A percentile compares a stretch with the other conserved stretches of the same genome.
Evolutionary conservation across 2,888 invertebrate genomes (phyloP).

Genomic region (Brachyopa scutellaris): DNA sequence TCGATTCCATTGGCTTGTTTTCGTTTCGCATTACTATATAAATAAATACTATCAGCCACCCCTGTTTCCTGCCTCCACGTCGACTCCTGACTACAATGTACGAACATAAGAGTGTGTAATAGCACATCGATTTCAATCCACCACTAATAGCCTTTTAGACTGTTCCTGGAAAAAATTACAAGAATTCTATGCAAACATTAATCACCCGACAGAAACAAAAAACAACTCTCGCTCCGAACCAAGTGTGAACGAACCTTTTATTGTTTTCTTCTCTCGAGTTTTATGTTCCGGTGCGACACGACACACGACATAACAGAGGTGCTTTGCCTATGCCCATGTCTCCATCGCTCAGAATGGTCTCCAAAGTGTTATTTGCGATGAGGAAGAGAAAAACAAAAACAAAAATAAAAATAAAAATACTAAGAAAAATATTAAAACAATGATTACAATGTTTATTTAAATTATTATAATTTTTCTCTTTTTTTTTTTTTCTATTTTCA

Average conservation of each 20-base stretch:
- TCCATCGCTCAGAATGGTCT: conserved; percentile 2
- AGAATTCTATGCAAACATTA: conserved; percentile 69
- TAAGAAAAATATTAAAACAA: conserved; percentile 47
- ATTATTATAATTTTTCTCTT: conserved; percentile 33
- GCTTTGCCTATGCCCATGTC: no score
- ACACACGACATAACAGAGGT: conserved; percentile 43
- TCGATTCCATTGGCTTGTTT: conserved; percentile 26
- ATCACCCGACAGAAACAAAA: conserved; percentile 55
- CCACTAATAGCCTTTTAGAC: conserved; percentile 51
- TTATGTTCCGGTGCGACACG: conserved; percentile 42
- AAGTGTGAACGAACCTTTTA: conserved; percentile 68
- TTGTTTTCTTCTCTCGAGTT: conserved; percentile 51
- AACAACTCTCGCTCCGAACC: conserved; percentile 1
- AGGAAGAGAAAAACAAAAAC: conserved; percentile 17
- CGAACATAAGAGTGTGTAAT: conserved; percentile 16
- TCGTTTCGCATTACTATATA: conserved; percentile 41
- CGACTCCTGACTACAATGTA: background rate
- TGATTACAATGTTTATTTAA: conserved; percentile 53
- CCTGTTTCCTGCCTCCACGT: conserved; percentile 9
- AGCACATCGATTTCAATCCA: conserved; percentile 38
- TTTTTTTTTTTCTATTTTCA: conserved; percentile 48
- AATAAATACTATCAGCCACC: background rate
- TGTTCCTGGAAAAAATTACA: conserved; percentile 40
- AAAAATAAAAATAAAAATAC: conserved; percentile 24
- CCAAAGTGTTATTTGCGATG: conserved; percentile 27